Percentiles rank a stretch among this genome's conserved stretches.
Evolutionary conservation across 1,140 invertebrate genomes (phyloP).

Genomic region (Holotrichia oblita): DNA sequence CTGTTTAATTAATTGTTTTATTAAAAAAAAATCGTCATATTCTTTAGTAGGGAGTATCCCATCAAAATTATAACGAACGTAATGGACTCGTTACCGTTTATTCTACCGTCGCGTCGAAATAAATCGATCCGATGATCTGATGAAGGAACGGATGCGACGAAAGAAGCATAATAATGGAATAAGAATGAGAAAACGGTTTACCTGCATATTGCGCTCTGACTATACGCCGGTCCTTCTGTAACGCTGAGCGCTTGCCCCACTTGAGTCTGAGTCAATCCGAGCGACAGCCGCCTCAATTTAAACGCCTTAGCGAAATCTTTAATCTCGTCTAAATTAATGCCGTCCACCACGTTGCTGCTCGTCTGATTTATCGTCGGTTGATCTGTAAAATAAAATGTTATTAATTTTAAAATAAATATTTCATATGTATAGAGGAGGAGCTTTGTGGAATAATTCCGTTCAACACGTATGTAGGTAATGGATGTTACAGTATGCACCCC

Average conservation of each 20-base stretch:
- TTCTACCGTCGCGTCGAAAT: too few species aligned
- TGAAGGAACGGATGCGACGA: too few species aligned
- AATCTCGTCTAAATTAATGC: conserved; percentile 96
- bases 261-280: conserved; percentile 96
- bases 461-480: not conserved
- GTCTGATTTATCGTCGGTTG: conserved; percentile 93
- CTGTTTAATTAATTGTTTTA: too few species aligned
- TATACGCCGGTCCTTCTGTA: conserved; percentile 96
- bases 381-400: conserved; percentile 75
- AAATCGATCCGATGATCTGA: too few species aligned
- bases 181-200: conserved; percentile 63
- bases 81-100: too few species aligned
- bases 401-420: too few species aligned
- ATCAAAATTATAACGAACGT: too few species aligned
- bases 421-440: too few species aligned
- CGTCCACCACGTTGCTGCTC: conserved; percentile 93
- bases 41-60: too few species aligned
- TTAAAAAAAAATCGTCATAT: too few species aligned
- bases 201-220: conserved; percentile 99
- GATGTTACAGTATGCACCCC: not conserved
- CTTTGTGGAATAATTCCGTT: too few species aligned
- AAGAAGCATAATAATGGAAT: too few species aligned
- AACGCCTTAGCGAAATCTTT: conserved; percentile 98
- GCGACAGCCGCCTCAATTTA: conserved; percentile 89
- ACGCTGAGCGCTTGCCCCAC: conserved; percentile 94